Base-by-base conservation (phyloP, 2,113 vertebrate genomes). In the Gnathonemus longibarbis region DNA sequence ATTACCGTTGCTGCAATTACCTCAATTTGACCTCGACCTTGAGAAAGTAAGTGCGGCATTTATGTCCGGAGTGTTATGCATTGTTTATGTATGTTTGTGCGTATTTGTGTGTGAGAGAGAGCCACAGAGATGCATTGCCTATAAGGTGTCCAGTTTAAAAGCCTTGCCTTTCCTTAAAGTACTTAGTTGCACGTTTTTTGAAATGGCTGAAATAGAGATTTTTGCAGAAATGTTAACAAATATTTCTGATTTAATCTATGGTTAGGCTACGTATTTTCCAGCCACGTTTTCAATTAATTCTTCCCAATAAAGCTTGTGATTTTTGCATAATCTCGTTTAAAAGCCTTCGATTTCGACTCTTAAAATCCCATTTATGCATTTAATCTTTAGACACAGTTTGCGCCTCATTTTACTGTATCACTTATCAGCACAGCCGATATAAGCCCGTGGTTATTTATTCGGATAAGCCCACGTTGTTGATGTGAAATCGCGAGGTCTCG, bases 21-120 rank as follows among this genome's bases (percentile, higher is more conserved):
- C 95, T 96, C 94, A 93, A 89, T 90, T 91, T 94, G 94, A 95
- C 94, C 93, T 94, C 95, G 93, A 95, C 95, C 95, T 96, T 96
- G 94, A 95, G 92, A 92, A 95, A 96, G 96, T 96, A 94, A 96
- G 96, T 95, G 91, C 80, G 77, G 53, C 45, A 46, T 39, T 70
- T 88, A 87, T 91, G 85, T 48, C 15, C 85, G 2, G 84, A 52
- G 39, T 52, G n/a, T 83, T 49, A 31, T 19, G 49, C 39, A 49
- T 90, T 86, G 53, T 39, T 21, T 66, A 21, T 48, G 21, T 87
- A 11, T 77, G 46, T 66, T 39, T 66, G 10, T 66, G 70, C 52
- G 49, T 89, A 15, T 89, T 52, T 85, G 50, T 45, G 77, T 42
- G 89, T 8, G 52, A 4, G 70, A 39, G 17, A 39, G 74, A 13